Conservation (phyloP, 1,140 invertebrate genomes). For the Metopolophium dirhodum region DNA sequence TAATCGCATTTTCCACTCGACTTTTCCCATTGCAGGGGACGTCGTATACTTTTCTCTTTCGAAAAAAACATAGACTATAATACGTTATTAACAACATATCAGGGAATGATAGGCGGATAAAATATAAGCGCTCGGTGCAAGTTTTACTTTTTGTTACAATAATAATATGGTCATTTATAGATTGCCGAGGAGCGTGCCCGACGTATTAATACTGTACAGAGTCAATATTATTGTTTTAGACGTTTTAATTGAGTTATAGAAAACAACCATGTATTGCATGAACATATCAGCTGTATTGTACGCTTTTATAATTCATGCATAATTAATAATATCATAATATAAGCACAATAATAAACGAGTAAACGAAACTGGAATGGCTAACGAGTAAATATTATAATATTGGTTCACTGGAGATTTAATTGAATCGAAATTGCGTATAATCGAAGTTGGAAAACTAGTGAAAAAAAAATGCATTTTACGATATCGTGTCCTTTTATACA, state of each 20-base stretch:
- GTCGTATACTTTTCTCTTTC: background rate
- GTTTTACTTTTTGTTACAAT: background rate
- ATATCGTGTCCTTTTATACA: background rate
- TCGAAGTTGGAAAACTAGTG: background rate
- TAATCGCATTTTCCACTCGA: slow-evolving; percentile 6
- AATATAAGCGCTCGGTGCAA: background rate
- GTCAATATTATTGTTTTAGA: background rate
- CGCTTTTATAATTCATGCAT: background rate
- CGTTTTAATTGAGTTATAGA: too few relatives aligned
- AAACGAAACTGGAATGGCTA: background rate
- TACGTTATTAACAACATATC: background rate
- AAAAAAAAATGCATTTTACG: background rate
- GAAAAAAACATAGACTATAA: background rate
- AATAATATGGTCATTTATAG: background rate
- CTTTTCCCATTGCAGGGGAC: background rate
- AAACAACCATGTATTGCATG: too few relatives aligned
- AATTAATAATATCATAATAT: background rate
- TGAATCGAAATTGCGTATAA: background rate
- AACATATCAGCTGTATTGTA: too few relatives aligned
- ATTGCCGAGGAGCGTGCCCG: background rate
- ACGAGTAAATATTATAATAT: background rate
- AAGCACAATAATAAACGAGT: background rate
- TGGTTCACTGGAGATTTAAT: background rate
- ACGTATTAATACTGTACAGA: background rate
- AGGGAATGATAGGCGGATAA: background rate